Evolutionary conservation across 2,888 invertebrate genomes (phyloP), one percentile per base, ranked within the genome.

Genomic region (Trichogramma dendrolimi): DNA sequence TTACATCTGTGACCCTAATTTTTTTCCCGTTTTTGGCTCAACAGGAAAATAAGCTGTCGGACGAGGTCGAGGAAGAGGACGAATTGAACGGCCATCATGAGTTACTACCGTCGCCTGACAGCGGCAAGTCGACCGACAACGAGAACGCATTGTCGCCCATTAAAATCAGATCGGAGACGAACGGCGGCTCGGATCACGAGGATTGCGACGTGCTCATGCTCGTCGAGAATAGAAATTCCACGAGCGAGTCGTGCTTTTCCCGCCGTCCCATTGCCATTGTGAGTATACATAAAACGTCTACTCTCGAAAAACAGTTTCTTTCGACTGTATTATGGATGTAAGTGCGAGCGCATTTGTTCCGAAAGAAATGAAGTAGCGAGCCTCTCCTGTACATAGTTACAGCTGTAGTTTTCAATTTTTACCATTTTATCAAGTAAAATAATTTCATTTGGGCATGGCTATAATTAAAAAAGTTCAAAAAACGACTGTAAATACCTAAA

Each of bases 241-340:
- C 76, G 42, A 78, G 81, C 57, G 81, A 82, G 69, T 80, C 82
- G 50, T 83, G 83, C 72, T 83, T 83, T 70, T 80, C 83, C 77
- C 83, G 82, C 70, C 83, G 82, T 71, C 81, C 83, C 39, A 75
- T 84, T 67, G 82, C 81, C 72, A 82, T 83, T 72, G 83, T 83
- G 67, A 83, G 83, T 75, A 68, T 4, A 44, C 14, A 51, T n/a
- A 40, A 39, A 27, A 27, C 27, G 1, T 27, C 27, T 27, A 27
- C 27, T 27, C 27, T 27, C 3, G 3, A 27, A 27, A 27, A 27
- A 27, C 27, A 27, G 27, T 27, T 27, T 27, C 27, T 27, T 27
- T 27, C 27, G 27, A 27, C 27, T 27, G 27, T 27, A 27, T 27
- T 27, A 27, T 27, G 27, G 27, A 27, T 27, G 27, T 27, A 27